phyloP scores from a whole-genome alignment of 2,888 invertebrate species.

The Dasypogon diadema region DNA sequence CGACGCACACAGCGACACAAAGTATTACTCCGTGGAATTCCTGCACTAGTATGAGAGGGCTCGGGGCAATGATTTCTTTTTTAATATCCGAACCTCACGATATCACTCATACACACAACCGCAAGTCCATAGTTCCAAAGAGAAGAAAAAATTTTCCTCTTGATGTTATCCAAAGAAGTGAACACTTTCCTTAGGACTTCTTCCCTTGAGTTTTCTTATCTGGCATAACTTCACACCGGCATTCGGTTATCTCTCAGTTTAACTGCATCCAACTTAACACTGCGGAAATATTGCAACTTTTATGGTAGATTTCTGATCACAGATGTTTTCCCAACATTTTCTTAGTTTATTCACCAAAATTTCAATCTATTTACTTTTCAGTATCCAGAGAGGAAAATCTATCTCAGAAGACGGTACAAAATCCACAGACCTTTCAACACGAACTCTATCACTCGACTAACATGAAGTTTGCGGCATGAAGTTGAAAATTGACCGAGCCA shows the following conservation, averaged over 20 bases:
- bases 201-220: neutral
- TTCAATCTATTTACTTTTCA: neutral
- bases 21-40: slow-evolving; percentile 23
- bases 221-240: slow-evolving; percentile 21
- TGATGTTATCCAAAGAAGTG: slow-evolving; percentile 22
- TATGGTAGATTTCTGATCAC: no score
- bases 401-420: neutral
- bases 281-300: no score
- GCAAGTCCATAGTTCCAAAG: slow-evolving; percentile 49
- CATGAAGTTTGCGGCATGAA: slow-evolving; percentile 56
- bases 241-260: neutral
- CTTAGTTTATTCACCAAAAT: no score
- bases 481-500: slow-evolving; percentile 51
- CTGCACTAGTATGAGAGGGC: slow-evolving; percentile 18
- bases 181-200: slow-evolving; percentile 44
- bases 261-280: neutral
- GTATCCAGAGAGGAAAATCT: neutral
- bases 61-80: slow-evolving; percentile 22
- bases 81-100: slow-evolving; percentile 22
- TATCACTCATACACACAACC: slow-evolving; percentile 19
- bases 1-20: slow-evolving; percentile 13
- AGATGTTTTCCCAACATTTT: no score
- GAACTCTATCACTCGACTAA: slow-evolving; percentile 60
- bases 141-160: slow-evolving; percentile 51
- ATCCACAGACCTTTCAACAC: slow-evolving; percentile 49